Percentiles rank a stretch among this genome's conserved stretches.
Conservation (phyloP, 2,113 vertebrate genomes). For the Macquaria australasica region DNA sequence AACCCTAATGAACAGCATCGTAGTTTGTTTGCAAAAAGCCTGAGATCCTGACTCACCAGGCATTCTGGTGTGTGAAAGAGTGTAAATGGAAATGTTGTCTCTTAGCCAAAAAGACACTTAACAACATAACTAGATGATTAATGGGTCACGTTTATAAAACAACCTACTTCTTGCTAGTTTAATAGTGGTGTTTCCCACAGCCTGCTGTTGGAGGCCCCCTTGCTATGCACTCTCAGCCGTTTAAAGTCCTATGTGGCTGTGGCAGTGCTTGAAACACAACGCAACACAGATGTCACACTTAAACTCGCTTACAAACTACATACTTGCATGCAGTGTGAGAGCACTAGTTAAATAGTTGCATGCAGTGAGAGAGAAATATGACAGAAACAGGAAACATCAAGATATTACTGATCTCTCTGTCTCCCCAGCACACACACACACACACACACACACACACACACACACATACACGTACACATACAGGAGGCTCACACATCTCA, state of each 20-base stretch:
- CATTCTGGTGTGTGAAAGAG: constrained; percentile 47
- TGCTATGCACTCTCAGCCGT: neutral
- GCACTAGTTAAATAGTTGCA: too few relatives aligned
- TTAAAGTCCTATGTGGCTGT: constrained; percentile 18
- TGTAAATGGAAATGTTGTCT: constrained; percentile 7
- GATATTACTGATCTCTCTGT: constrained; percentile 10
- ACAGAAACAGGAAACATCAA: constrained; percentile 22
- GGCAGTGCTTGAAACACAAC: constrained; percentile 22
- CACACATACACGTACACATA: constrained; percentile 13
- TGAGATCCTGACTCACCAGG: constrained; percentile 40
- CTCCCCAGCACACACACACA: neutral
- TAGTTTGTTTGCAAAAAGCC: constrained; percentile 15
- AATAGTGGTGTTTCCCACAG: neutral
- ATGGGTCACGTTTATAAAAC: neutral
- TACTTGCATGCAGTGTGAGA: constrained; percentile 23
- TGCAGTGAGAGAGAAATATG: constrained; percentile 8
- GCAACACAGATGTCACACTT: constrained; percentile 44
- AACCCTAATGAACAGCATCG: neutral
- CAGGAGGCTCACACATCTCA: neutral
- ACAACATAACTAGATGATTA: constrained; percentile 20
- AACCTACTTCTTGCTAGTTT: neutral
- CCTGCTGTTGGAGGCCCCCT: constrained; percentile 1
- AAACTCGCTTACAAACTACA: neutral
- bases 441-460: constrained; percentile 17
- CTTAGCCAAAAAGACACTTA: constrained; percentile 11